Evolutionary conservation across 2,113 vertebrate species (phyloP).

Genomic region (Aspidoscelis tigris): DNA sequence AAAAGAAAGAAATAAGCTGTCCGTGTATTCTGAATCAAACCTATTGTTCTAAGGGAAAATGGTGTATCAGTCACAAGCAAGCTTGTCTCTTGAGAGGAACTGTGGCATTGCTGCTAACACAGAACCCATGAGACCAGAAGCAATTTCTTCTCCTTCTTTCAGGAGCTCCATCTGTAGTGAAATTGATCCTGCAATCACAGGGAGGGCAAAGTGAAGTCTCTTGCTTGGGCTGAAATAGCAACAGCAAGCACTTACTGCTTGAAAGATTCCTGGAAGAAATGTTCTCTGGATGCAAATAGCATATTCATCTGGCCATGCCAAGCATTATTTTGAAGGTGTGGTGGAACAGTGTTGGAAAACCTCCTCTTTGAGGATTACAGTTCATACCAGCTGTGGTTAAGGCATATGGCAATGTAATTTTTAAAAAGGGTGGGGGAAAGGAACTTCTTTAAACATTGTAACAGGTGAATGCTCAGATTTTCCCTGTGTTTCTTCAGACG

Average conservation of each 20-base stretch:
- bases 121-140: background rate
- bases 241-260: background rate
- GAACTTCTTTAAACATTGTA: too few species aligned
- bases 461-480: too few species aligned
- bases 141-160: background rate
- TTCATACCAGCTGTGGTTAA: too few species aligned
- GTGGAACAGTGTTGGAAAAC: background rate
- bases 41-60: background rate
- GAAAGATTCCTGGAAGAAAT: background rate
- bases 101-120: background rate
- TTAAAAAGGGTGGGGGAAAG: too few species aligned
- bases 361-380: too few species aligned
- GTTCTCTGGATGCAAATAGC: background rate
- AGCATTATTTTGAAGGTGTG: background rate
- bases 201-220: background rate
- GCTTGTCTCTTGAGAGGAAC: background rate
- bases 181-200: background rate
- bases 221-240: background rate
- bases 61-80: background rate
- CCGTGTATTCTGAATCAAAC: background rate
- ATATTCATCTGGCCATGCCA: background rate
- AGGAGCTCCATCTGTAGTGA: too few species aligned
- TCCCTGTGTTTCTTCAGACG: too few species aligned
- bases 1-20: too few species aligned
- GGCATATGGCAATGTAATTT: too few species aligned